Evolutionary conservation across 2,888 invertebrate species (phyloP).

Genomic region (Tetragonisca angustula): DNA sequence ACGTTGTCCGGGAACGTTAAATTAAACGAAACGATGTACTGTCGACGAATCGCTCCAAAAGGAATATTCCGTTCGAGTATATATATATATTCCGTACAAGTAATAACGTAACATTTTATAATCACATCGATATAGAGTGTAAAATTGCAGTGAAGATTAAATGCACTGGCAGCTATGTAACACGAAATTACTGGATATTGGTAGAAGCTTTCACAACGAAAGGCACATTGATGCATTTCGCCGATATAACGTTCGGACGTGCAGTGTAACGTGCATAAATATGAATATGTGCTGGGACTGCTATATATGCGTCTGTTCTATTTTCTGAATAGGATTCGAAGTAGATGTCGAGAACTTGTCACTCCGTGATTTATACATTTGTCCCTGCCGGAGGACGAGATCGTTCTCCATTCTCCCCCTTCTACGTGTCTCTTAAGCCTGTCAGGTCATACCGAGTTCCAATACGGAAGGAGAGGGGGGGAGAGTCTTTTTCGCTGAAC

Average conservation of each 20-base stretch:
- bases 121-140: background rate
- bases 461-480: constrained; percentile 12
- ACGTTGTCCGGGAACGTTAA: background rate
- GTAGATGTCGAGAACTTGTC: constrained; percentile 73
- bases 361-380: constrained; percentile 76
- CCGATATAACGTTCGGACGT: constrained; percentile 36
- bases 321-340: constrained; percentile 74
- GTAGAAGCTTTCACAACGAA: constrained; percentile 40
- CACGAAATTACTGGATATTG: constrained; percentile 13
- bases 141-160: constrained; percentile 7
- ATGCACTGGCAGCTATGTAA: constrained; percentile 2
- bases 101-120: background rate
- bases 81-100: too few species aligned
- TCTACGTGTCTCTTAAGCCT: constrained; percentile 51
- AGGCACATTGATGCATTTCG: constrained; percentile 45
- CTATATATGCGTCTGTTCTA: constrained; percentile 69
- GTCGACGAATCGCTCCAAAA: too few species aligned
- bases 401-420: constrained; percentile 63
- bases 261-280: constrained; percentile 46
- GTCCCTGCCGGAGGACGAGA: constrained; percentile 71
- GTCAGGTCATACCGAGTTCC: constrained; percentile 31
- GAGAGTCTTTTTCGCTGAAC: constrained; percentile 25
- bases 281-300: constrained; percentile 53
- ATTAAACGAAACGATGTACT: background rate
- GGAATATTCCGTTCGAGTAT: background rate